These are phyloP conservation scores for Eristalis intricaria DNA, from an alignment of 2,888 invertebrate species.

Conservation along the genomic window DNA sequence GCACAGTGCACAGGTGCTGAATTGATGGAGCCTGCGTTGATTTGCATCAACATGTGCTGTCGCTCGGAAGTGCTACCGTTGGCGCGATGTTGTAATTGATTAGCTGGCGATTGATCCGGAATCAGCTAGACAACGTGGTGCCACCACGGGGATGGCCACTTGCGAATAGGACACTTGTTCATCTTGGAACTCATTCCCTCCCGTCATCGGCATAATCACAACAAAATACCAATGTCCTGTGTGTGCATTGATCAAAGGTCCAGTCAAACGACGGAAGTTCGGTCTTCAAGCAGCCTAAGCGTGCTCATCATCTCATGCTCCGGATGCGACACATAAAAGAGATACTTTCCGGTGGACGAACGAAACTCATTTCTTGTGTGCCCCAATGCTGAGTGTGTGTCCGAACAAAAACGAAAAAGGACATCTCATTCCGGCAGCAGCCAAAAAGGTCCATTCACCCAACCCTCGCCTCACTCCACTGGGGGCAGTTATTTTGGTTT, in stretches of 20 bases:
- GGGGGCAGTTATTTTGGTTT: too few relatives aligned
- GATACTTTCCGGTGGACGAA: conserved; percentile 48
- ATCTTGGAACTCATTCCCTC: too few relatives aligned
- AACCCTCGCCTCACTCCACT: neutral
- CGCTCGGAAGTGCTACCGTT: neutral
- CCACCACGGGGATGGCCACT: too few relatives aligned
- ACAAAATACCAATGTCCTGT: conserved; percentile 53
- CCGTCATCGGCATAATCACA: neutral
- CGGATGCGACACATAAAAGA: conserved; percentile 47
- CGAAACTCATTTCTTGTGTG: conserved; percentile 50
- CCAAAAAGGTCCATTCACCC: conserved; percentile 15
- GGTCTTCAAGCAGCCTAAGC: conserved; percentile 19
- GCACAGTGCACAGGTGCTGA: conserved; percentile 5
- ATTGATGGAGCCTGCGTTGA: conserved; percentile 26
- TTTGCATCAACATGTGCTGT: neutral
- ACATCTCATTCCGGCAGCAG: conserved; percentile 30
- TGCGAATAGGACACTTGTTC: too few relatives aligned
- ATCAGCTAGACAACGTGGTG: too few relatives aligned
- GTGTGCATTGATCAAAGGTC: conserved; percentile 7
- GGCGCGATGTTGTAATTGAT: neutral
- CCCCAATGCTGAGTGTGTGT: neutral
- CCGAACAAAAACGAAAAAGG: conserved; percentile 24
- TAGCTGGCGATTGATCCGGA: neutral
- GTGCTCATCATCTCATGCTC: conserved; percentile 1
- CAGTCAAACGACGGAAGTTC: conserved; percentile 24